Evolutionary conservation across 2,797 vertebrate species (phyloP).

Genomic region (Cirrhinus molitorella): DNA sequence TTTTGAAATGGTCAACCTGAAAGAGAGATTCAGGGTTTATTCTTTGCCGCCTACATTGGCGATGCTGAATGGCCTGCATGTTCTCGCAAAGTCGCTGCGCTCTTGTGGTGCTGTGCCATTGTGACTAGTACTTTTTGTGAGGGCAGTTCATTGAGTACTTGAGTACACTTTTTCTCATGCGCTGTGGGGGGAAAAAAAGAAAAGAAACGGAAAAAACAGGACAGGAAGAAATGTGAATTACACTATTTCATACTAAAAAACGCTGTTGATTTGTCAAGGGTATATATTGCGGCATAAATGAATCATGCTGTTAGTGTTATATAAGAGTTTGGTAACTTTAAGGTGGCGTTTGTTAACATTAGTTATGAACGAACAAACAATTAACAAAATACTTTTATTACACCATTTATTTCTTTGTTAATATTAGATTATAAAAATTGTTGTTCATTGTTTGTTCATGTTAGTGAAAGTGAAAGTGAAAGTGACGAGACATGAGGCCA

Average conservation of each 20-base stretch:
- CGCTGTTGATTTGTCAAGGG: background rate
- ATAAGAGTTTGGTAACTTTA: background rate
- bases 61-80: conserved; percentile 1
- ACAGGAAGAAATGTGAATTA: background rate
- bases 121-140: background rate
- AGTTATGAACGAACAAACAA: no score
- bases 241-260: background rate
- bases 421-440: no score
- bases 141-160: background rate
- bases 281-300: background rate
- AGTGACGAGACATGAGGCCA: no score
- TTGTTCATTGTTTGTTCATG: no score
- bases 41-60: background rate
- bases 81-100: background rate
- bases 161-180: background rate
- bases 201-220: background rate
- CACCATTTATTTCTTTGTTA: no score
- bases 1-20: conserved; percentile 38
- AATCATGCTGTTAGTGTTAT: background rate
- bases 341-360: no score
- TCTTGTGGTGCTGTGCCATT: conserved; percentile 10
- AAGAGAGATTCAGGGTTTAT: conserved; percentile 10
- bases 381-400: no score
- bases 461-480: no score
- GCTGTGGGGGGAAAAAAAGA: background rate